Percentiles rank a stretch among this genome's conserved stretches.
These are phyloP conservation scores for Oncorhynchus masou DNA, from an alignment of 2,113 vertebrate genomes.

Conservation along the genomic window DNA sequence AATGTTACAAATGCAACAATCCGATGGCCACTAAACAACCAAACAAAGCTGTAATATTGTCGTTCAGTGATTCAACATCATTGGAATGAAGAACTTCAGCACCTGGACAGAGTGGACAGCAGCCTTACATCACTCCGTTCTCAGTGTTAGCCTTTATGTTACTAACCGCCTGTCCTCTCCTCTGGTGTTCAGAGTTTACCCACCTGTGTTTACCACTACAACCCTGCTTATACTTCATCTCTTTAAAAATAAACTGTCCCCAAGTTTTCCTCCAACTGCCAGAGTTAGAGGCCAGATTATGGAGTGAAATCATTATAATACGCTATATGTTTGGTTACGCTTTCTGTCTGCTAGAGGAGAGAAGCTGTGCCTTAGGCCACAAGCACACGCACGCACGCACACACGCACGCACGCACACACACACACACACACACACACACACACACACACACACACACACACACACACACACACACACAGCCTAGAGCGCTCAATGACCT, in stretches of 20 bases:
- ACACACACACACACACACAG: conserved; percentile 9
- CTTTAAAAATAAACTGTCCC: background rate
- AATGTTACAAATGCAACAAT: too few relatives aligned
- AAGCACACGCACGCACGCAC: background rate
- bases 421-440: background rate
- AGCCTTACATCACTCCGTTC: background rate
- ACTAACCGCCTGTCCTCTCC: too few relatives aligned
- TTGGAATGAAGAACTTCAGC: too few relatives aligned
- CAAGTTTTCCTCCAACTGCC: background rate
- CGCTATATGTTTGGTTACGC: conserved; percentile 11
- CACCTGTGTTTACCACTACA: too few relatives aligned
- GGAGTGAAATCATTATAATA: background rate
- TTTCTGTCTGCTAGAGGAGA: conserved; percentile 13
- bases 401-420: background rate
- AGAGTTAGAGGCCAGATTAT: background rate
- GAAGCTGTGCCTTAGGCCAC: background rate
- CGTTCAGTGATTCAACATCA: too few relatives aligned
- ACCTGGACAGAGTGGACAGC: too few relatives aligned
- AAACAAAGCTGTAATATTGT: too few relatives aligned
- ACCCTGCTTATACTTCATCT: background rate
- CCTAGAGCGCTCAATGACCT: conserved; percentile 68
- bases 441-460: background rate
- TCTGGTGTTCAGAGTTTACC: too few relatives aligned
- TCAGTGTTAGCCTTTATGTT: background rate
- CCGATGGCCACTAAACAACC: too few relatives aligned